These are phyloP conservation scores for Calonectris borealis DNA, from an alignment of 2,113 vertebrate genomes.

Conservation along the genomic window DNA sequence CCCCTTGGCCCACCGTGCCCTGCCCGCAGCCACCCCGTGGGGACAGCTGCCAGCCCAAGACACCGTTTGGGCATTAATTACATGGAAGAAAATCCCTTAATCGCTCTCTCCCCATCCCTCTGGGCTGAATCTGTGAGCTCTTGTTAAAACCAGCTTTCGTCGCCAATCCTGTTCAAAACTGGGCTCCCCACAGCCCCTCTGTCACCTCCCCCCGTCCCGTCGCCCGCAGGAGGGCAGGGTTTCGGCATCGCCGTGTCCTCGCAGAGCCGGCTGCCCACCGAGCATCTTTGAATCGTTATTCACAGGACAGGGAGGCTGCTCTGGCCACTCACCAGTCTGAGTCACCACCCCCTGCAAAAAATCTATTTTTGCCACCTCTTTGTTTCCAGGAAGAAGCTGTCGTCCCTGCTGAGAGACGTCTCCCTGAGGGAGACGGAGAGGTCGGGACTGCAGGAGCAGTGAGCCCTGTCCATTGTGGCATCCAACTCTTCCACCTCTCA, in stretches of 20 bases:
- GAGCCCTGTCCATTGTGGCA: background rate
- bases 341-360: background rate
- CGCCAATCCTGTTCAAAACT: background rate
- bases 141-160: background rate
- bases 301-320: background rate
- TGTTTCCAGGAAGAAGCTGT: background rate
- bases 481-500: background rate
- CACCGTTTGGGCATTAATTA: background rate
- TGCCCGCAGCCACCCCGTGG: background rate
- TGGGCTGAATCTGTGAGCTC: background rate
- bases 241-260: fast-evolving
- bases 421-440: background rate
- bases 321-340: conserved; percentile 13
- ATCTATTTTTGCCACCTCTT: background rate
- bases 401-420: background rate
- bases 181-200: background rate
- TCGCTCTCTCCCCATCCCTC: fast-evolving
- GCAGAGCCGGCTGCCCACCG: fast-evolving
- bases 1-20: background rate
- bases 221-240: background rate
- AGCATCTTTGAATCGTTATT: background rate
- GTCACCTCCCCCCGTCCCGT: fast-evolving
- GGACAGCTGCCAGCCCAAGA: background rate
- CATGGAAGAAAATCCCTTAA: background rate
- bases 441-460: fast-evolving